These are phyloP conservation scores for Sycophila texana DNA, from an alignment of 2,888 invertebrate genomes.

Conservation along the genomic window DNA sequence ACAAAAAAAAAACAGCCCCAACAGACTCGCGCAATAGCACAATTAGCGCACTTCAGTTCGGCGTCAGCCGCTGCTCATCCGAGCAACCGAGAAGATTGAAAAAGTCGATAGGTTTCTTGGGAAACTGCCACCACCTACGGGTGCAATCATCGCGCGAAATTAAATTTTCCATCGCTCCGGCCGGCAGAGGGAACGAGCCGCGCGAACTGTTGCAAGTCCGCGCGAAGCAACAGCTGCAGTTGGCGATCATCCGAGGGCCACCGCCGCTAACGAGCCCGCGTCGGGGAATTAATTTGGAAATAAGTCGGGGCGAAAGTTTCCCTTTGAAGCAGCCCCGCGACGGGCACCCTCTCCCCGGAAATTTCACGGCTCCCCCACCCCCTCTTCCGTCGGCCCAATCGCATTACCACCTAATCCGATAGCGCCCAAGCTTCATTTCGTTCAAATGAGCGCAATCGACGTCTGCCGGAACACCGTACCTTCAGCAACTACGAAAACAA, in stretches of 20 bases:
- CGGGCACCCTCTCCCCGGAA: background rate
- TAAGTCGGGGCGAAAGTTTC: conserved; percentile 7
- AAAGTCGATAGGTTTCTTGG: too few relatives aligned
- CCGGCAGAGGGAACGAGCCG: too few relatives aligned
- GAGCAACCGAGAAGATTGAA: too few relatives aligned
- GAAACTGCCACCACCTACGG: too few relatives aligned
- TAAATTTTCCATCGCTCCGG: too few relatives aligned
- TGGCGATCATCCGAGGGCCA: background rate
- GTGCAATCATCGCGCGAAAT: too few relatives aligned
- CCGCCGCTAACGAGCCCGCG: background rate
- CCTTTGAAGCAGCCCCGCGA: background rate
- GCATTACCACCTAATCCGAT: conserved; percentile 8
- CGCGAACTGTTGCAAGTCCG: background rate
- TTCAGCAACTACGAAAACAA: too few relatives aligned
- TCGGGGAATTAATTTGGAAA: conserved; percentile 10
- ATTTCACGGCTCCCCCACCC: background rate
- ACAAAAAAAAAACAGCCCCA: too few relatives aligned
- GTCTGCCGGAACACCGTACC: background rate
- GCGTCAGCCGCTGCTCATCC: too few relatives aligned
- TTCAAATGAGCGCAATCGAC: background rate
- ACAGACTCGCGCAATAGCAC: too few relatives aligned
- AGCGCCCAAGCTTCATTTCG: conserved; percentile 4
- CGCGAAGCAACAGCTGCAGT: background rate
- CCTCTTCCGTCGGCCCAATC: background rate
- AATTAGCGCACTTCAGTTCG: too few relatives aligned